A percentile compares a stretch with the other conserved stretches of the same genome.
Evolutionary conservation across 2,797 vertebrate genomes (phyloP).

Genomic region (Pangasius macronema): DNA sequence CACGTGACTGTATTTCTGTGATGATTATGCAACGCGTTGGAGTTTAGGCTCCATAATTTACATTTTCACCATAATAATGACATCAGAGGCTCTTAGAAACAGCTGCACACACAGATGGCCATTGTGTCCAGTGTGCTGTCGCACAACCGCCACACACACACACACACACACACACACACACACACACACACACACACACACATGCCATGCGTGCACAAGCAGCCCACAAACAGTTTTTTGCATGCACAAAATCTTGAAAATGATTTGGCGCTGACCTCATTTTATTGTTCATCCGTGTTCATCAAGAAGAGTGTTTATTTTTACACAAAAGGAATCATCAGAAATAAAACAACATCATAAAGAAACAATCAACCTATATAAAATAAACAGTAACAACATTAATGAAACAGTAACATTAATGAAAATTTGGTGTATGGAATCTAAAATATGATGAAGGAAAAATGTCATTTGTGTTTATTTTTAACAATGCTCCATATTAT

Average conservation of each 20-base stretch:
- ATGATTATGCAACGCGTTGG: constrained; percentile 22
- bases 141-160: neutral
- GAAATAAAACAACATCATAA: neutral
- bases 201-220: constrained; percentile 17
- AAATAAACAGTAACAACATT: neutral
- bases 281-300: neutral
- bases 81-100: constrained; percentile 13
- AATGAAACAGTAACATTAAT: neutral
- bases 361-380: neutral
- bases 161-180: constrained; percentile 48
- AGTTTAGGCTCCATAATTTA: neutral
- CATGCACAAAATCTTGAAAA: neutral
- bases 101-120: constrained; percentile 24
- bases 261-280: neutral
- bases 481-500: neutral
- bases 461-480: neutral
- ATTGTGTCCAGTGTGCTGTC: constrained; percentile 31
- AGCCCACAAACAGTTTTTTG: neutral
- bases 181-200: constrained; percentile 57
- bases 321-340: neutral
- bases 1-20: neutral
- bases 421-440: neutral
- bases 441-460: neutral
- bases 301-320: neutral
- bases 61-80: constrained; percentile 37